Evolutionary conservation across 2,113 vertebrate genomes (phyloP).

Genomic region (Dromaius novaehollandiae): DNA sequence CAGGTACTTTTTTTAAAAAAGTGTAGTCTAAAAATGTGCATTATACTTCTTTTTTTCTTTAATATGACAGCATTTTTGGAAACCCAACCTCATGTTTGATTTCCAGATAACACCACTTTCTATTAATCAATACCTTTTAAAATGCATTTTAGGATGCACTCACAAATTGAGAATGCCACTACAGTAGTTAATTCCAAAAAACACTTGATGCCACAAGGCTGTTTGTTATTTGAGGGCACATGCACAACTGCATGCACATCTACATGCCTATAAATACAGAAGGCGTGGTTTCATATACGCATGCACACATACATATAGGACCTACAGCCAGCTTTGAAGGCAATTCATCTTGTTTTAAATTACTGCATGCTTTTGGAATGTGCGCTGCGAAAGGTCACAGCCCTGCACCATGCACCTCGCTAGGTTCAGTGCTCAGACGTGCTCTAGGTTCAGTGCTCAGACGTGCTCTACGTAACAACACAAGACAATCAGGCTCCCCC

Average conservation of each 20-base stretch:
- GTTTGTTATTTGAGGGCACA: neutral
- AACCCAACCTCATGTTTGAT: neutral
- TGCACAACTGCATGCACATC: neutral
- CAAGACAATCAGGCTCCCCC: neutral
- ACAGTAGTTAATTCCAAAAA: neutral
- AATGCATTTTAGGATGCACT: neutral
- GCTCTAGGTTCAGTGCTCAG: neutral
- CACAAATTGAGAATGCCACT: neutral
- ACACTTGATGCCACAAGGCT: neutral
- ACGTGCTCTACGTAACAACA: neutral
- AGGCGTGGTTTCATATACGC: neutral
- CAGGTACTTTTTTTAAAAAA: neutral
- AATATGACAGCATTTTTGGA: neutral
- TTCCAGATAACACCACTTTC: neutral
- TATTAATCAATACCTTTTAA: neutral
- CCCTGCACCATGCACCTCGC: neutral
- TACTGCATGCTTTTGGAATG: slow-evolving; percentile 52
- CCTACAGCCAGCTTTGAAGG: slow-evolving; percentile 28
- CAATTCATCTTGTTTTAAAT: slow-evolving; percentile 55
- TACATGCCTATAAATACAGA: neutral
- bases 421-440: neutral
- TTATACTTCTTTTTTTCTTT: neutral
- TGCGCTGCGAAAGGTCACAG: slow-evolving; percentile 11
- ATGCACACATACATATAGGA: neutral
- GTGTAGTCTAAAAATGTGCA: neutral